Evolutionary conservation across 2,797 vertebrate species (phyloP), one percentile per base, ranked within the genome.

Genomic region (Brachyalestes nurse): DNA sequence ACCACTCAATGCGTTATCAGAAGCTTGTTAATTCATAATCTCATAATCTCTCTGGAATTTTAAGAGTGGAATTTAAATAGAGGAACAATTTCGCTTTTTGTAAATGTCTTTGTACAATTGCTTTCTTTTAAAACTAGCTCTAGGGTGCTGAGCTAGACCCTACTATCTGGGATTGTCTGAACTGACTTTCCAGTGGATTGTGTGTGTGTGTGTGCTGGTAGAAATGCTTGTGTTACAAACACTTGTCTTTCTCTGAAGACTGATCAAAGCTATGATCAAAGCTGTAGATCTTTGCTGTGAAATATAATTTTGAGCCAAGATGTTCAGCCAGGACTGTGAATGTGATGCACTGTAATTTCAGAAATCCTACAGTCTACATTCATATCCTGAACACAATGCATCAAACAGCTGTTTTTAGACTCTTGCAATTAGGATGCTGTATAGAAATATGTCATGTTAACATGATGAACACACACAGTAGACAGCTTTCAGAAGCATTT

Each of bases 1-100:
- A 93, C 88, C 89, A 91, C 87, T 90, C 88, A 78, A 89, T 85
- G 87, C 77, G 75, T 65, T 40, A 67, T 66, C 58, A 71, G 5
- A n/a, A 75, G 38, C 55, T 65, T 72, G 19, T 55, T 70, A 74
- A 7, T 21, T 76, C 65, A 57, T 79, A 61, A 73, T 80, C 14
- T 40, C 42, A 49, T 16, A 34, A 76, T 60, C 64, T 8, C 25
- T 57, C 78, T 81, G 72, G 69, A 60, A 70, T 77, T 10, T 7
- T 17, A 73, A 79, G 23, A 82, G 62, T 62, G 81, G 47, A 45
- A 76, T 34, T 66, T 83, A 69, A 53, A 45, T 65, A 60, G 53
- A 85, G 47, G 53, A 85, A 81, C 72, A 83, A 67, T 83, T 75
- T 66, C 34, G 71, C 77, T 82, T 38, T 65, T 80, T 61, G 71